Conservation (phyloP, 2,113 vertebrate genomes). For the Heptranchias perlo region DNA sequence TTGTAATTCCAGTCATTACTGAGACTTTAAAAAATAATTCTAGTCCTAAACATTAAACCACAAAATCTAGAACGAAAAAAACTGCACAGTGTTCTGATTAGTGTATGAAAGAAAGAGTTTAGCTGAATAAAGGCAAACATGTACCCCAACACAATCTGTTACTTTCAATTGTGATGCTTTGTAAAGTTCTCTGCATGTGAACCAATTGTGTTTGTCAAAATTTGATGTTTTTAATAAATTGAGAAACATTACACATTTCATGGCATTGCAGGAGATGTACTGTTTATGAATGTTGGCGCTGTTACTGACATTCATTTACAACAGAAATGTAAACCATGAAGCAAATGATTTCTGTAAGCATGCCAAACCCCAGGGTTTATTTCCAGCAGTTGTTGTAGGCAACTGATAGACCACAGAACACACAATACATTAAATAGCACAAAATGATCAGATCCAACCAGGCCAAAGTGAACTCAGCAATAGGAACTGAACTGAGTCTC, state of each 20-base stretch:
- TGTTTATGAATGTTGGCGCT: conserved; percentile 37
- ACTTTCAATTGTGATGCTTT: neutral
- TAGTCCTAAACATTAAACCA: conserved; percentile 44
- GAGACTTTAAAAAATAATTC: conserved; percentile 50
- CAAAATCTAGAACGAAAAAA: conserved; percentile 54
- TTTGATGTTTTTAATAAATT: conserved; percentile 21
- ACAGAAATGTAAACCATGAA: conserved; percentile 37
- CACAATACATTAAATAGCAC: conserved; percentile 30
- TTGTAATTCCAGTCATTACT: conserved; percentile 46
- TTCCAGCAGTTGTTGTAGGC: conserved; percentile 35
- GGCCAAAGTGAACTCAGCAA: conserved; percentile 12
- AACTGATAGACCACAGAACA: conserved; percentile 31
- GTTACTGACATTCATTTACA: conserved; percentile 30
- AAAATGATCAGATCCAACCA: conserved; percentile 27
- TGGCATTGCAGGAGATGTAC: conserved; percentile 20
- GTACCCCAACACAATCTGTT: neutral
- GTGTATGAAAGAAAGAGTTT: conserved; percentile 44
- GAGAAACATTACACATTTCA: conserved; percentile 21
- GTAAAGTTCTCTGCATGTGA: neutral
- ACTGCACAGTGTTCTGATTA: conserved; percentile 47
- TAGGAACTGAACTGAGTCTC: neutral
- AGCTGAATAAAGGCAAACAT: neutral
- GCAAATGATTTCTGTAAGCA: conserved; percentile 34
- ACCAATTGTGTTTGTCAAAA: neutral
- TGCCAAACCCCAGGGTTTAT: conserved; percentile 37